These are phyloP conservation scores for Drosophila neonasuta DNA, from an alignment of 2,888 invertebrate species.

Conservation along the genomic window DNA sequence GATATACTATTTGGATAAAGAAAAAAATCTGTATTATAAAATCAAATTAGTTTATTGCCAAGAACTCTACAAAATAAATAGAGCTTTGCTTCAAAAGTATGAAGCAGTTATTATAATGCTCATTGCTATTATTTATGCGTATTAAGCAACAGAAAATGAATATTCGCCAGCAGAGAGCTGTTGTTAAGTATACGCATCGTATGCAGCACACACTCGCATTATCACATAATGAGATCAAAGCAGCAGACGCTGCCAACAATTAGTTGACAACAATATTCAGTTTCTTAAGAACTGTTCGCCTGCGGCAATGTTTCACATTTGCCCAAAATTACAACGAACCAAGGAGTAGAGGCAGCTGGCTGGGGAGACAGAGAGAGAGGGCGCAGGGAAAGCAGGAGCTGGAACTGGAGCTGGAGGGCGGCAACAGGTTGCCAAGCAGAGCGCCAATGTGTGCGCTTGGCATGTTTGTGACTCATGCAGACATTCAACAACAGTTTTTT, in stretches of 20 bases:
- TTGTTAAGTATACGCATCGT: not conserved
- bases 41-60: no score
- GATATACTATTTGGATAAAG: no score
- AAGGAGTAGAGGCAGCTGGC: not conserved
- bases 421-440: slow-evolving; percentile 16
- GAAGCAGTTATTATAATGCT: no score
- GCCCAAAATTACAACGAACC: slow-evolving; percentile 4
- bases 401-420: not conserved
- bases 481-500: not conserved
- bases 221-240: slow-evolving; percentile 34
- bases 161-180: not conserved
- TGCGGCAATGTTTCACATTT: slow-evolving; percentile 11
- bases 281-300: slow-evolving; percentile 12
- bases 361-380: not conserved
- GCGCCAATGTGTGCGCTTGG: not conserved
- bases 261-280: slow-evolving; percentile 17
- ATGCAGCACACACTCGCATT: slow-evolving; percentile 13
- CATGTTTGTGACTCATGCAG: slow-evolving; percentile 13
- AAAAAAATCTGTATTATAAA: no score
- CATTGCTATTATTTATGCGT: no score
- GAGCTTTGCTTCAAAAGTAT: no score
- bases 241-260: slow-evolving; percentile 17
- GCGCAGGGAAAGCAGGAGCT: not conserved
- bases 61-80: no score
- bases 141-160: no score